Evolutionary conservation across 2,888 invertebrate species (phyloP).

Genomic region (Idaea straminata): DNA sequence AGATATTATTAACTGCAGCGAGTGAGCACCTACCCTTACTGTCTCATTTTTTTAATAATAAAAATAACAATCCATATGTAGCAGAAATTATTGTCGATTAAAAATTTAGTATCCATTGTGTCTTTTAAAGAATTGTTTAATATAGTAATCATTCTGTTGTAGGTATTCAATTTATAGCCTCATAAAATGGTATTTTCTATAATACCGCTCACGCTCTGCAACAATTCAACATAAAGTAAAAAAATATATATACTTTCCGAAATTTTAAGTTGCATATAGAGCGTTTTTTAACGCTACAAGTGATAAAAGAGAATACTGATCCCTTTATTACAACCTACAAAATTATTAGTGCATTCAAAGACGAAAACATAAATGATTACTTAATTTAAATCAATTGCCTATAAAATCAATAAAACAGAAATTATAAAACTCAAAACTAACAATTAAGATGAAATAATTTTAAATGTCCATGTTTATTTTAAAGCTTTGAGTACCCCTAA

Average conservation of each 20-base stretch:
- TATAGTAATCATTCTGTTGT: neutral
- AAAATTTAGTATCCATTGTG: constrained; percentile 22
- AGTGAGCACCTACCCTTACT: neutral
- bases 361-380: neutral
- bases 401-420: neutral
- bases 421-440: neutral
- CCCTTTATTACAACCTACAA: neutral
- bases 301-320: neutral
- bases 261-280: neutral
- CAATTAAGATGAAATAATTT: neutral
- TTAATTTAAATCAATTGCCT: neutral
- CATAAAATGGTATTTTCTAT: neutral
- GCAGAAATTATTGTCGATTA: constrained; percentile 25
- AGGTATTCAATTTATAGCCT: neutral
- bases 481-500: neutral
- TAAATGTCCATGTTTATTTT: neutral
- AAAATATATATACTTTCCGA: neutral
- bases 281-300: neutral
- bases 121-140: neutral
- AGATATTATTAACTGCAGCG: neutral
- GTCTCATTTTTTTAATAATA: neutral
- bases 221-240: neutral
- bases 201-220: neutral
- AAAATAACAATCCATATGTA: neutral
- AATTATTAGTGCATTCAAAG: neutral